Evolutionary conservation across 2,888 invertebrate species (phyloP).

Genomic region (Tridacna gigas): DNA sequence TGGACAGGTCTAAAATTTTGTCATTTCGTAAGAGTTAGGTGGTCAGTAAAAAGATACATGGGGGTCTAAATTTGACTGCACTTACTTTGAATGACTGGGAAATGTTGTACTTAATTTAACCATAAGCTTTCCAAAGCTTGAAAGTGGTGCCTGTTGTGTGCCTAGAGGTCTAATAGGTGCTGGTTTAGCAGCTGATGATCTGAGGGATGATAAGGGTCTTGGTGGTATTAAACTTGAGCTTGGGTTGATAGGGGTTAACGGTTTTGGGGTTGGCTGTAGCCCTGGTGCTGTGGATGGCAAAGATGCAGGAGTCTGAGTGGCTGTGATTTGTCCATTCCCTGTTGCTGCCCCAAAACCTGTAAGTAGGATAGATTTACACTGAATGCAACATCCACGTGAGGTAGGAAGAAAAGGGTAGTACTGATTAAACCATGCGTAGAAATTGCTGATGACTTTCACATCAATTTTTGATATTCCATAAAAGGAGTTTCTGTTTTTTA

Average conservation of each 20-base stretch:
- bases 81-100: constrained; percentile 70
- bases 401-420: neutral
- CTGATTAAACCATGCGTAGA: too few relatives aligned
- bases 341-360: constrained; percentile 15
- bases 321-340: neutral
- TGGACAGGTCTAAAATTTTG: too few relatives aligned
- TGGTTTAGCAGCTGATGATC: constrained; percentile 40
- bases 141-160: constrained; percentile 38
- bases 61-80: neutral
- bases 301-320: neutral
- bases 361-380: neutral
- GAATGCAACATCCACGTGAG: neutral
- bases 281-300: neutral
- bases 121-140: constrained; percentile 74
- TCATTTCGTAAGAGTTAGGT: too few relatives aligned
- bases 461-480: too few relatives aligned
- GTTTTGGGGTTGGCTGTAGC: constrained; percentile 16
- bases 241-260: constrained; percentile 11
- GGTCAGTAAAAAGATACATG: too few relatives aligned
- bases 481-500: too few relatives aligned
- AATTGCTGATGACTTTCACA: too few relatives aligned
- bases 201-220: constrained; percentile 32
- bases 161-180: constrained; percentile 30
- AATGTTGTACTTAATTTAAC: constrained; percentile 63
- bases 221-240: constrained; percentile 16